These are phyloP conservation scores for Gymnorhina tibicen DNA, from an alignment of 2,113 vertebrate species.

Conservation along the genomic window DNA sequence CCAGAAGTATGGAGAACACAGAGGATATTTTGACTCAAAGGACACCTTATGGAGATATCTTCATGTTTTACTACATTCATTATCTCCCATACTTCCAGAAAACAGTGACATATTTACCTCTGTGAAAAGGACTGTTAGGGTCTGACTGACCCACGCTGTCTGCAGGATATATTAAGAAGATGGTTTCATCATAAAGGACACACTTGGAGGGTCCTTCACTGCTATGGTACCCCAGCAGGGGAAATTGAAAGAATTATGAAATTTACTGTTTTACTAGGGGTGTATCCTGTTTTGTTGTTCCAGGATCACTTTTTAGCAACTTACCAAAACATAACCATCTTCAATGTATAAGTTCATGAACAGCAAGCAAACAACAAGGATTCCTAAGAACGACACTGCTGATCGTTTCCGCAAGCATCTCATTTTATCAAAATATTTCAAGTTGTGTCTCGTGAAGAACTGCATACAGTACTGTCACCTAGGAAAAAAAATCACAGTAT, in stretches of 20 bases:
- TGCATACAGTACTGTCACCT: constrained; percentile 54
- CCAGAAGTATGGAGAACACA: background rate
- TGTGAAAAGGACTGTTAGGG: background rate
- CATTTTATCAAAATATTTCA: constrained; percentile 95
- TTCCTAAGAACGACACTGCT: constrained; percentile 89
- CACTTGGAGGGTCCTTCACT: background rate
- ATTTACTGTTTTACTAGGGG: background rate
- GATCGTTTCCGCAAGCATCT: constrained; percentile 95
- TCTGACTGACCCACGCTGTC: background rate
- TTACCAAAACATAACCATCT: constrained; percentile 94
- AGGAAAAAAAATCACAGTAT: constrained; percentile 14
- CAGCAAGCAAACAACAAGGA: constrained; percentile 91
- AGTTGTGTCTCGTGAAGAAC: constrained; percentile 75
- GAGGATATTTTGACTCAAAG: background rate
- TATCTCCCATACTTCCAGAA: background rate
- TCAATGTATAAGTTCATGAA: constrained; percentile 98
- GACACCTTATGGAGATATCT: background rate
- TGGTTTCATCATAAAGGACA: background rate
- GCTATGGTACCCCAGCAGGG: background rate
- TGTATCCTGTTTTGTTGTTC: background rate
- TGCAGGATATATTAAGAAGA: background rate
- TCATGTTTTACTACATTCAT: background rate
- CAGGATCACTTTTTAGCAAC: constrained; percentile 24
- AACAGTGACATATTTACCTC: background rate
- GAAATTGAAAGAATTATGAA: background rate